Evolutionary conservation across 2,888 invertebrate species (phyloP), one percentile per base, ranked within the genome.

Genomic region (Yponomeuta sedellus): DNA sequence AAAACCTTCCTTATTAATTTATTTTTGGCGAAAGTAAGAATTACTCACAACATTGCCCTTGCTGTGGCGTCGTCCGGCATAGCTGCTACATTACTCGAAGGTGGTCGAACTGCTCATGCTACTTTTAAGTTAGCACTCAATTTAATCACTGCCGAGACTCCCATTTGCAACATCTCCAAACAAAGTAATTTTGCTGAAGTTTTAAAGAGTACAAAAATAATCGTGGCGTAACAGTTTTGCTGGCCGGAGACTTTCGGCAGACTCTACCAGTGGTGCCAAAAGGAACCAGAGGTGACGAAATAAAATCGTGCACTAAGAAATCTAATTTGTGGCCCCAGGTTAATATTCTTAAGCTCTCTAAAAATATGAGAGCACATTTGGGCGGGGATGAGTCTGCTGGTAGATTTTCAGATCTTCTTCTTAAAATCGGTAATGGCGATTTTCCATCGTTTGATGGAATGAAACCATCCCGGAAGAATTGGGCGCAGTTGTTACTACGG

Each of bases 201-300:
- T 59, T 67, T 74, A 22, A 69, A 70, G 67, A 69, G 70, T 25
- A 66, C 64, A 61, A 69, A 56, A 61, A 62, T 72, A 66, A 70
- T 71, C 58, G 69, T 70, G 71, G 70, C 61, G 67, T 70, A 62
- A 71, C 71, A 64, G 67, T 72, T 62, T 64, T 72, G 66, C 69
- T 72, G 64, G 68, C 70, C 66, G 71, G 70, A 12, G 70, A 71
- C 19, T 72, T 71, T 68, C 69, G 70, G n/a, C 70, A 72, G 69
- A 71, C 71, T 61, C 66, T 71, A 67, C 71, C 70, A 16, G 73
- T 67, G n/a, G 59, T 67, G 25, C 28, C 61, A 57, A 68, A 67
- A 39, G 70, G 71, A 66, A 71, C 72, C 58, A 65, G 69, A 69
- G 72, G 71, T 58, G 69, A 70, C 61, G 67, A 69, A 67, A 67